Base-by-base conservation (phyloP, 2,888 invertebrate genomes). In the Blastobasis lacticolella region DNA sequence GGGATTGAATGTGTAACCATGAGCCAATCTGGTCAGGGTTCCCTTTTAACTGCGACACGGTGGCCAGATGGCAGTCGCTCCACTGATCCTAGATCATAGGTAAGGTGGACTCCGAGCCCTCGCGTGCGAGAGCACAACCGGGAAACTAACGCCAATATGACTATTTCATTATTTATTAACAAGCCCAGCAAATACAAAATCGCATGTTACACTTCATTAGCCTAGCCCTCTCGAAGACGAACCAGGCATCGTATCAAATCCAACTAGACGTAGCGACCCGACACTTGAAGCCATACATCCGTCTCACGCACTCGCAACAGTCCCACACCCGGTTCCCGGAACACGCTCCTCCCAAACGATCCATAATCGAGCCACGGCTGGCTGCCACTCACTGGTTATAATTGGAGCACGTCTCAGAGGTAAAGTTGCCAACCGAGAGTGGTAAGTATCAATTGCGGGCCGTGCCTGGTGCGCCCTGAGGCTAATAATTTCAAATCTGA, bases 401-500 rank as follows among this genome's bases (percentile, higher is more conserved):
- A 62, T 67, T 61, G 60, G 60, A 60, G 58, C 60, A 65, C 60
- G 61, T 60, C 58, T 58, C 48, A 51, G 41, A 58, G 61, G 59
- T 66, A 62, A 49, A 53, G 53, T 58, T 55, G 46, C 43, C 42
- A 47, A n/a, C 10, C 51, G 49, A 45, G 58, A 54, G 52, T 56
- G 45, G 55, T 54, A 59, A 56, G 59, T 56, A 61, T 49, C 54
- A 56, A 42, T 51, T 48, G 48, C 48, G 51, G 46, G 45, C 49
- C 49, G 51, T 52, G 47, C 52, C 43, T 41, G 54, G 52, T 55
- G 56, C 52, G 49, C 51, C 62, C 55, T 53, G 58, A 43, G 62
- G 64, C 61, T 67, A 67, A 73, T 73, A 69, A 75, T 75, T 71
- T 69, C 63, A 64, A 73, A 70, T 72, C 62, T 55, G 65, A 63